Evolutionary conservation across 2,797 vertebrate species (phyloP), one percentile per base, ranked within the genome.

Genomic region (Semaprochilodus insignis): DNA sequence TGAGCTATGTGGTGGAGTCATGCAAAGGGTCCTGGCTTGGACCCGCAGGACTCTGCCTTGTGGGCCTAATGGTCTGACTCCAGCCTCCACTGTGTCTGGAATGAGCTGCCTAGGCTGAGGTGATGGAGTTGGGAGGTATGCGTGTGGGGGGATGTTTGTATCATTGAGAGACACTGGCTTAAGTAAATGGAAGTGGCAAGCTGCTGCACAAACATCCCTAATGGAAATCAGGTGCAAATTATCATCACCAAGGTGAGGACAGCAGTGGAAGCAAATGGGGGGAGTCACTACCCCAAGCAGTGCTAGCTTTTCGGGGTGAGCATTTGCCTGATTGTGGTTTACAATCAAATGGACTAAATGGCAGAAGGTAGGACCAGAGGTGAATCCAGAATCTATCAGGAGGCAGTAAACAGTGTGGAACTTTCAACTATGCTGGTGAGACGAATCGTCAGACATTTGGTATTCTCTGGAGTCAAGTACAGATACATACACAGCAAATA

Each of bases 211-310:
- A 85, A 85, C 82, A 81, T 66, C 81, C 59, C 80, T 85, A 86
- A 89, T 89, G 80, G 88, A 88, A 89, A 85, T 86, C 78, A 87
- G 81, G 80, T 84, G 83, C 80, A 90, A 85, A 89, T 88, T 25
- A 88, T 84, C 80, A 80, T 71, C 63, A 73, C 75, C 67, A 73
- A 77, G 36, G 74, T 72, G 72, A 62, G 79, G 65, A 57, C 23
- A 27, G 66, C 13, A 31, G 78, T 59, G 73, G 74, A 63, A 19
- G 21, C 16, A 31, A 74, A 74, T 15, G 40, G 48, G 52, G 57
- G 71, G 74, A 76, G 54, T 74, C 34, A 65, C 40, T 27, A 6
- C 59, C 31, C 73, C 16, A 17, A 34, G 72, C 19, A 21, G 11
- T 62, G 55, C 67, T 62, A 75, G 66, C 65, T 34, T 62, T 82